Evolutionary conservation across 2,797 vertebrate species (phyloP).

Genomic region (Chiloscyllium punctatum): DNA sequence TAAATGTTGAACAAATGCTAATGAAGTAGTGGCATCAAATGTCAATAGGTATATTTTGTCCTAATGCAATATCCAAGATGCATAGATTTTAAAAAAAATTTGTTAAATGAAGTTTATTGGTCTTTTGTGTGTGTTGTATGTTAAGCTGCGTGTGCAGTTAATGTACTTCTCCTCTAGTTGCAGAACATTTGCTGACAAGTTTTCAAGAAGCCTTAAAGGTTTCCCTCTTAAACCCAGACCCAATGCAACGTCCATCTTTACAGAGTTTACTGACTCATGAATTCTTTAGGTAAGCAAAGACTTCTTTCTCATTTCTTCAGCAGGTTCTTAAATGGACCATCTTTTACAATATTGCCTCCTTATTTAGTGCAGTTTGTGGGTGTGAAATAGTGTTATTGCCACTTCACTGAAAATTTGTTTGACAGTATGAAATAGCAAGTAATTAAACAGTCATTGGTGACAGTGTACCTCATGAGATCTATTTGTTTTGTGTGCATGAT

Average conservation of each 20-base stretch:
- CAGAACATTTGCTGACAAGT: constrained; percentile 47
- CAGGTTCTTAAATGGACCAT: too few species aligned
- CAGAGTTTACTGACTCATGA: constrained; percentile 74
- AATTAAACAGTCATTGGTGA: neutral
- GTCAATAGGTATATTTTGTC: neutral
- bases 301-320: neutral
- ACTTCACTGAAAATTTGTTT: neutral
- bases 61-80: constrained; percentile 9
- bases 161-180: neutral
- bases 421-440: neutral
- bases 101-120: neutral
- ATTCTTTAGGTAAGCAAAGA: constrained; percentile 78
- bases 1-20: neutral
- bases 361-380: neutral
- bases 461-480: neutral
- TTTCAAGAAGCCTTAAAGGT: constrained; percentile 74
- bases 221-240: constrained; percentile 70
- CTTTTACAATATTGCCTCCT: neutral
- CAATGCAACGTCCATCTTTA: constrained; percentile 66
- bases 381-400: neutral
- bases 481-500: neutral
- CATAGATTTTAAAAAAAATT: neutral
- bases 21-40: neutral
- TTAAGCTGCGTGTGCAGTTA: neutral
- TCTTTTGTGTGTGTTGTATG: neutral